Evolutionary conservation across 92 coral and sea anemone genomes (phyloP).

Genomic region (Pocillopora grandis): DNA sequence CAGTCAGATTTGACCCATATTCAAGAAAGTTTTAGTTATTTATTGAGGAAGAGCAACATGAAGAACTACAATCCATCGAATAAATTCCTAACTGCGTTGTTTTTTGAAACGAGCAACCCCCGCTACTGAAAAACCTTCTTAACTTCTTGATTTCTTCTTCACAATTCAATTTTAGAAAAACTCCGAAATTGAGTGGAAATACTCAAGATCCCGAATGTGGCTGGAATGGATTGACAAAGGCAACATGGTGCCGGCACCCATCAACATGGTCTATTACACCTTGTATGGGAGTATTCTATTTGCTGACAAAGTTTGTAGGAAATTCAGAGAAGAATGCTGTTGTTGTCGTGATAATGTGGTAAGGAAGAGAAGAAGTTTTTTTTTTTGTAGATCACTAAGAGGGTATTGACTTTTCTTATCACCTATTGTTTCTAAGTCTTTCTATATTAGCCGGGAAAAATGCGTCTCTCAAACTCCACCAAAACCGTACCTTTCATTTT

Average conservation of each 20-base stretch:
- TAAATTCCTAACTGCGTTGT: too few relatives aligned
- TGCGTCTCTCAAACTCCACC: too few relatives aligned
- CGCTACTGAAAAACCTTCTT: too few relatives aligned
- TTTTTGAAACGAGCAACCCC: too few relatives aligned
- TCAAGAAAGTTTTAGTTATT: too few relatives aligned
- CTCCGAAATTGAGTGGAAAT: conserved; percentile 46
- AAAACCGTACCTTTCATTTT: too few relatives aligned
- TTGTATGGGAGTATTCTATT: neutral
- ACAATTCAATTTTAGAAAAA: conserved; percentile 23
- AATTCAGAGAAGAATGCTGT: neutral
- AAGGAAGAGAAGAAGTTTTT: neutral
- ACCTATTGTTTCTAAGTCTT: too few relatives aligned
- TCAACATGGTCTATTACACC: conserved; percentile 26
- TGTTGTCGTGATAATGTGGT: neutral
- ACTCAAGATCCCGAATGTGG: conserved; percentile 53
- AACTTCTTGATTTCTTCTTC: neutral
- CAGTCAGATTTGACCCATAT: neutral
- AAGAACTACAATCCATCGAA: too few relatives aligned
- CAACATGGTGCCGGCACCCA: conserved; percentile 37
- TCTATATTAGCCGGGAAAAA: too few relatives aligned
- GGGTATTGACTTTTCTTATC: too few relatives aligned
- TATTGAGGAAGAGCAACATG: too few relatives aligned
- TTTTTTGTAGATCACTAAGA: too few relatives aligned
- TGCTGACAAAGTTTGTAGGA: neutral
- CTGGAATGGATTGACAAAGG: conserved; percentile 44